phyloP scores from a whole-genome alignment of 1,140 invertebrate genomes.

The Drosophila eugracilis region DNA sequence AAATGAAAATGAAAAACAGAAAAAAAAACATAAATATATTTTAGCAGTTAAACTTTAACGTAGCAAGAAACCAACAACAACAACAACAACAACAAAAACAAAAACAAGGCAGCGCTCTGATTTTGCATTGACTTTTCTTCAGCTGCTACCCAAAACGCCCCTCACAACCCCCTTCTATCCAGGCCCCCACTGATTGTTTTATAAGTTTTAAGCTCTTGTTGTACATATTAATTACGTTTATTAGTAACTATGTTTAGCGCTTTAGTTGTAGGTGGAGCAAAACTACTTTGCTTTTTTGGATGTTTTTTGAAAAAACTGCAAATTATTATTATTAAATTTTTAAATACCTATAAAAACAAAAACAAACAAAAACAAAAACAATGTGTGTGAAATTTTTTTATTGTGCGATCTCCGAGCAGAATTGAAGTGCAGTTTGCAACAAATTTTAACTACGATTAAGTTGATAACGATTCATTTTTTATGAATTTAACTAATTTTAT shows the following conservation, averaged over 20 bases:
- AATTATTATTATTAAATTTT: constrained; percentile 60
- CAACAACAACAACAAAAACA: too few species aligned
- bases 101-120: constrained; percentile 35
- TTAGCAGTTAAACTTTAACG: constrained; percentile 50
- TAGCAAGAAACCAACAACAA: constrained; percentile 16
- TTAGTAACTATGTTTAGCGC: constrained; percentile 45
- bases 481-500: constrained; percentile 66
- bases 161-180: constrained; percentile 16
- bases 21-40: constrained; percentile 46
- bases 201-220: constrained; percentile 74
- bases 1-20: constrained; percentile 14
- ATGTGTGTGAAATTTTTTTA: constrained; percentile 68
- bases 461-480: constrained; percentile 75
- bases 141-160: constrained; percentile 18
- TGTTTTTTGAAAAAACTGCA: constrained; percentile 82
- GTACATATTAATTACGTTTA: constrained; percentile 68
- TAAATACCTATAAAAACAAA: constrained; percentile 39
- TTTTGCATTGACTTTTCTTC: constrained; percentile 29
- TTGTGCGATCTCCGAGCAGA: constrained; percentile 64
- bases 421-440: constrained; percentile 52
- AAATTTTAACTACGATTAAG: constrained; percentile 63
- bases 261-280: constrained; percentile 60
- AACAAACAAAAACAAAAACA: constrained; percentile 43
- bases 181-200: constrained; percentile 67
- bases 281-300: constrained; percentile 69